Conservation (phyloP, 2,797 vertebrate species). For the Paramormyrops hopkinsi region DNA sequence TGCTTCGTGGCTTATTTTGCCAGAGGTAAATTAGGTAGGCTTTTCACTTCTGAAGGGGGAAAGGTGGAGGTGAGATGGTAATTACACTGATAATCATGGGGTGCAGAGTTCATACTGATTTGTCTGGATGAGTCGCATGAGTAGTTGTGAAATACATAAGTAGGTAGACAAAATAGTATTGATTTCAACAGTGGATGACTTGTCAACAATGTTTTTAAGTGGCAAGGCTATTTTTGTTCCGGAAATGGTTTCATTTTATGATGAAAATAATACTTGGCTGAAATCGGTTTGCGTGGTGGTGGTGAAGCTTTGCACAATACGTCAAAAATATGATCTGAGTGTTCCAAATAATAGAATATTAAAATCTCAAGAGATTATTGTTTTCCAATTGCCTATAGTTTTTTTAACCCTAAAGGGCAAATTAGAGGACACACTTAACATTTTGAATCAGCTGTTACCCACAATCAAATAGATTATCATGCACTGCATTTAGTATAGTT, state of each 20-base stretch:
- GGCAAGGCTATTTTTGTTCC: not conserved
- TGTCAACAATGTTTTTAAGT: not conserved
- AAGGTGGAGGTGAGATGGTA: not conserved
- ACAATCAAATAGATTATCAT: not conserved
- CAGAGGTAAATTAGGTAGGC: not conserved
- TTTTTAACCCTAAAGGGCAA: not conserved
- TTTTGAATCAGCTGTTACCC: not conserved
- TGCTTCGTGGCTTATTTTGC: not conserved
- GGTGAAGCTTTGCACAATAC: not conserved
- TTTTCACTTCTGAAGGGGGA: not conserved
- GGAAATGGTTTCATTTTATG: not conserved
- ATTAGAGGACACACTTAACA: not conserved
- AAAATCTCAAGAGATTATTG: not conserved
- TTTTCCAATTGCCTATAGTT: not conserved
- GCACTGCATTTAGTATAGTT: not conserved
- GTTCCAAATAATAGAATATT: not conserved
- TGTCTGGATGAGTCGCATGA: not conserved
- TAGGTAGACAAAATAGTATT: not conserved
- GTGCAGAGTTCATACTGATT: not conserved
- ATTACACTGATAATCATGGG: not conserved
- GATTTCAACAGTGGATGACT: not conserved
- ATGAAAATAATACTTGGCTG: slow-evolving; percentile 10
- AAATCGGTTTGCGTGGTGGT: not conserved
- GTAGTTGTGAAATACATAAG: not conserved
- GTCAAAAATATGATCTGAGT: not conserved